A percentile compares a stretch with the other conserved stretches of the same genome.
These are phyloP conservation scores for Ephialtes manifestator DNA, from an alignment of 2,888 invertebrate species.

Conservation along the genomic window DNA sequence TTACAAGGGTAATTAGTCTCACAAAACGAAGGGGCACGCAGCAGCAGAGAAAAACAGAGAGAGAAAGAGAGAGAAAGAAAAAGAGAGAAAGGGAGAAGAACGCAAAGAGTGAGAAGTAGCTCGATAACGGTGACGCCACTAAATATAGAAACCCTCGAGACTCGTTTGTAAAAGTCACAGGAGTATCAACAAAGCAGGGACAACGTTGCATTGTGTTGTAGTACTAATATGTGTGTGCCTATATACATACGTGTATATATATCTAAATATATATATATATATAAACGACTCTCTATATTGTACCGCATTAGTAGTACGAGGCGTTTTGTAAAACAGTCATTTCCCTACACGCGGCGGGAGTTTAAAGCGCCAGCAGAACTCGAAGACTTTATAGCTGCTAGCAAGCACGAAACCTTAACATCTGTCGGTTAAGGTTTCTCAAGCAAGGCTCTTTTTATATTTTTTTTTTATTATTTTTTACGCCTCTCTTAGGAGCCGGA, in stretches of 20 bases:
- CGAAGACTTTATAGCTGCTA: constrained; percentile 20
- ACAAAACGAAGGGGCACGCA: constrained; percentile 37
- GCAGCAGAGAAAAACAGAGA: background rate
- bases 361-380: constrained; percentile 30
- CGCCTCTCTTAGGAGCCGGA: constrained; percentile 56
- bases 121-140: constrained; percentile 30
- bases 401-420: constrained; percentile 52
- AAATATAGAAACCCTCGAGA: constrained; percentile 41
- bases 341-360: constrained; percentile 46
- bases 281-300: background rate
- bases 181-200: constrained; percentile 8
- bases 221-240: background rate
- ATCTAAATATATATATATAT: background rate
- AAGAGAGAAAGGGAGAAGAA: no score
- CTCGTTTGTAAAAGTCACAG: constrained; percentile 45
- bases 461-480: constrained; percentile 7
- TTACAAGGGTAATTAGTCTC: constrained; percentile 56
- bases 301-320: constrained; percentile 32
- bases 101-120: background rate
- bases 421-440: constrained; percentile 59
- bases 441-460: background rate
- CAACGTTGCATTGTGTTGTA: constrained; percentile 1
- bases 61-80: background rate
- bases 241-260: background rate
- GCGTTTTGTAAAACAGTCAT: constrained; percentile 53